Evolutionary conservation across 1,140 invertebrate genomes (phyloP).

Genomic region (Lepidurus apus): DNA sequence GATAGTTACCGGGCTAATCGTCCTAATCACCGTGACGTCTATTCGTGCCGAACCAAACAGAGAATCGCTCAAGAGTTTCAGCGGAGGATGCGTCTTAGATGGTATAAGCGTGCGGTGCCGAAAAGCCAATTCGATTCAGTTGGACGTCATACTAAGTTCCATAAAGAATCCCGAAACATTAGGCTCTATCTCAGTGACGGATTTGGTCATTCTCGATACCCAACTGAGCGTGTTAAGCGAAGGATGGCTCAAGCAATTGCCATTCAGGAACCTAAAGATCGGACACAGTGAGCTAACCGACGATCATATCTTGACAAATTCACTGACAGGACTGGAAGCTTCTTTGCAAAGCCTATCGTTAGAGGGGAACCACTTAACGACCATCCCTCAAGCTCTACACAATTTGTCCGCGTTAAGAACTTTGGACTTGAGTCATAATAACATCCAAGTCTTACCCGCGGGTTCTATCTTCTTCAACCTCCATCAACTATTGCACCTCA

Average conservation of each 20-base stretch:
- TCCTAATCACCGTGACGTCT: neutral
- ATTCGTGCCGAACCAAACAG: neutral
- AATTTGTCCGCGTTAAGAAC: slow-evolving; percentile 33
- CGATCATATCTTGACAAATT: slow-evolving; percentile 29
- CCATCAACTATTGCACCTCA: slow-evolving; percentile 32
- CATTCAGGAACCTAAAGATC: neutral
- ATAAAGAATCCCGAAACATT: neutral
- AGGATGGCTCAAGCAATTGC: neutral
- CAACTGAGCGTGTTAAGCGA: neutral
- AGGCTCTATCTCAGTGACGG: neutral
- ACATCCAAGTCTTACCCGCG: slow-evolving; percentile 37
- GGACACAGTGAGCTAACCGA: neutral
- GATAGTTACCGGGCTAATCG: neutral
- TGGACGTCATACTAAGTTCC: neutral
- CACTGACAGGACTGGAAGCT: slow-evolving; percentile 39
- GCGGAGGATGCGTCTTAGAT: neutral
- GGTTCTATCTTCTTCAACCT: slow-evolving; percentile 31
- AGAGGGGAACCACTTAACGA: slow-evolving; percentile 40
- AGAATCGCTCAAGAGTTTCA: neutral
- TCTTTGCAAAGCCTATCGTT: slow-evolving; percentile 41
- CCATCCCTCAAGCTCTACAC: slow-evolving; percentile 33
- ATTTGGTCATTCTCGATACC: neutral
- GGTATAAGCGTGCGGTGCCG: neutral
- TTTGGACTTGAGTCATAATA: slow-evolving; percentile 43
- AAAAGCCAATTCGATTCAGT: neutral